A percentile compares a stretch with the other conserved stretches of the same genome.
Conservation (phyloP, 1,140 invertebrate species). For the Lepidurus couesii region DNA sequence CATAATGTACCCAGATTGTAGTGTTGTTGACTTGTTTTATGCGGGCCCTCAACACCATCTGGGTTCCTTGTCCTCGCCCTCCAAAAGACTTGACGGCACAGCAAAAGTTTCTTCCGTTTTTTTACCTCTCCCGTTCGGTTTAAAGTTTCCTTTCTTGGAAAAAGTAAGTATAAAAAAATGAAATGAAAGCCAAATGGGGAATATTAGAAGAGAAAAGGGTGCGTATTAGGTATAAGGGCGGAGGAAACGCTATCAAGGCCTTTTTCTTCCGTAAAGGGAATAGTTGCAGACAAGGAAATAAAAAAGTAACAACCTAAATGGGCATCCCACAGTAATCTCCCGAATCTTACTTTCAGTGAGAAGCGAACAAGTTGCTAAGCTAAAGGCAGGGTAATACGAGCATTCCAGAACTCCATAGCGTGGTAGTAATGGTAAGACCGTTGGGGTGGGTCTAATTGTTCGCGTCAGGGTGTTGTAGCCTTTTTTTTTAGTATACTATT, state of each 20-base stretch:
- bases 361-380: not conserved
- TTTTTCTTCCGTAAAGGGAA: not conserved
- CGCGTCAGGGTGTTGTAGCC: not conserved
- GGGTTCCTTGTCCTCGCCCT: not conserved
- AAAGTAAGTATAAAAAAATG: not conserved
- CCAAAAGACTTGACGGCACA: not conserved
- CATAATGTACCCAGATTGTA: slow-evolving; percentile 18
- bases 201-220: not conserved
- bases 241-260: not conserved
- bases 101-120: not conserved
- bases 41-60: not conserved
- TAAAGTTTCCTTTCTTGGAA: not conserved
- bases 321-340: not conserved
- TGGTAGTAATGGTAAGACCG: not conserved
- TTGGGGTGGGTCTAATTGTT: not conserved
- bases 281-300: not conserved
- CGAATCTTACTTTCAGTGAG: not conserved
- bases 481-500: too few relatives aligned
- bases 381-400: not conserved
- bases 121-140: not conserved
- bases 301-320: not conserved
- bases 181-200: not conserved
- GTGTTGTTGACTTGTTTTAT: not conserved
- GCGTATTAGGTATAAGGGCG: not conserved
- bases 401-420: not conserved